phyloP scores from a whole-genome alignment of 92 coral and sea anemone species.

The Actinernus sp. region DNA sequence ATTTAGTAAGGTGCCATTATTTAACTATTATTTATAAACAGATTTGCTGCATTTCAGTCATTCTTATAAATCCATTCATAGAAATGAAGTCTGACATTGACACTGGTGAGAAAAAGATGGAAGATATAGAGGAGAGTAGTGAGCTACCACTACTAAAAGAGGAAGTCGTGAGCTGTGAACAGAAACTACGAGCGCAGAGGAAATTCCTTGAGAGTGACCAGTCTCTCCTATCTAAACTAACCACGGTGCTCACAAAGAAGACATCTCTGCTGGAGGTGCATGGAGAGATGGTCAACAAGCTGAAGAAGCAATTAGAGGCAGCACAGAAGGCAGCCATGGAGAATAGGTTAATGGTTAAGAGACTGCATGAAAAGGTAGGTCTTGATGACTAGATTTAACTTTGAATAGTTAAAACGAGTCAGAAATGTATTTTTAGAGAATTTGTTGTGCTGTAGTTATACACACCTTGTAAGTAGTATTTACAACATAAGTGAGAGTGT shows the following conservation, averaged over 20 bases:
- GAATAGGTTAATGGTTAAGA: conserved; percentile 65
- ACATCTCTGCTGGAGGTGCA: conserved; percentile 67
- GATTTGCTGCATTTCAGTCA: no score
- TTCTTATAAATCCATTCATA: no score
- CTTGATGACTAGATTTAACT: neutral
- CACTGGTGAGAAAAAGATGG: conserved; percentile 14
- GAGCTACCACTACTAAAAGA: conserved; percentile 60
- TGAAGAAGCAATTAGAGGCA: conserved; percentile 79
- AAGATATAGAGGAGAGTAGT: conserved; percentile 12
- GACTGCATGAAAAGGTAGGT: conserved; percentile 71
- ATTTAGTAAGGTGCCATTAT: no score
- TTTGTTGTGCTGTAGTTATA: no score
- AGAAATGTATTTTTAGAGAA: no score
- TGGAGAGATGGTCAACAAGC: conserved; percentile 66
- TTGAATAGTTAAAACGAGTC: no score
- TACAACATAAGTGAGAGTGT: no score
- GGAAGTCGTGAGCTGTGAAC: conserved; percentile 62
- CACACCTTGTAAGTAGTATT: no score
- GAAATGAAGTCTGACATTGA: no score
- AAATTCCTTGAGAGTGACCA: conserved; percentile 70
- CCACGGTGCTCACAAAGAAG: conserved; percentile 53
- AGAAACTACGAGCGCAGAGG: conserved; percentile 75
- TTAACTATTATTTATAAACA: no score
- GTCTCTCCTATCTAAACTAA: conserved; percentile 56
- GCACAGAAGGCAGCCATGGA: conserved; percentile 72